These are phyloP conservation scores for Gopherus evgoodei DNA, from an alignment of 2,113 vertebrate species.

Conservation along the genomic window DNA sequence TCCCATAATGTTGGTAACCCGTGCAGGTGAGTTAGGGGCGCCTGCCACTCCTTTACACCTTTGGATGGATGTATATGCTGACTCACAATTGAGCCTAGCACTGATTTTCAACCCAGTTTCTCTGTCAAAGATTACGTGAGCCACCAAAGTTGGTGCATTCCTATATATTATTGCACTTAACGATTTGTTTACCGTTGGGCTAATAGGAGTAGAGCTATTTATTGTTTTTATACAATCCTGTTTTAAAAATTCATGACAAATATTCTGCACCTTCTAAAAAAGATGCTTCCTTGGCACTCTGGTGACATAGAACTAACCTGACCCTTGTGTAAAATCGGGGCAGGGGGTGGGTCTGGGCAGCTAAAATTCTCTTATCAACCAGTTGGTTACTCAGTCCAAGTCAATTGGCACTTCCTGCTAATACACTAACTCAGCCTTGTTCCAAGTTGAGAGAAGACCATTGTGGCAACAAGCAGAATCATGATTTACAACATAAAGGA, in stretches of 20 bases:
- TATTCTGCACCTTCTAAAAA: not conserved
- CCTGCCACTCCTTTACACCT: not conserved
- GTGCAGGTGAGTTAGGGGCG: not conserved
- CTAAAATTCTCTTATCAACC: not conserved
- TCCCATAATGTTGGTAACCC: not conserved
- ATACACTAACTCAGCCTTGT: not conserved
- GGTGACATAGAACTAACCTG: not conserved
- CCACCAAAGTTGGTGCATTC: not conserved
- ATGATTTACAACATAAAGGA: not conserved
- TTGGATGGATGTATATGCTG: not conserved
- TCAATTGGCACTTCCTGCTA: not conserved
- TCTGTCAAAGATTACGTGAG: not conserved
- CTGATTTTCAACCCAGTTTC: not conserved
- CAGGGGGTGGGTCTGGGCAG: not conserved
- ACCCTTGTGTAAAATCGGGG: not conserved
- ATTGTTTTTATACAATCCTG: not conserved
- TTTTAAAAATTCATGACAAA: not conserved
- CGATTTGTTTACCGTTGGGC: not conserved
- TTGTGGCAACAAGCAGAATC: accelerated
- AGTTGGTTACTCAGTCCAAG: not conserved
- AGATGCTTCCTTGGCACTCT: not conserved
- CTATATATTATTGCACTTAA: not conserved
- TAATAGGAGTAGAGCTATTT: not conserved
- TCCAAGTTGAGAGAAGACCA: not conserved
- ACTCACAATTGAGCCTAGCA: not conserved